Evolutionary conservation across 2,888 invertebrate species (phyloP).

Genomic region (Drosophila sordidula): DNA sequence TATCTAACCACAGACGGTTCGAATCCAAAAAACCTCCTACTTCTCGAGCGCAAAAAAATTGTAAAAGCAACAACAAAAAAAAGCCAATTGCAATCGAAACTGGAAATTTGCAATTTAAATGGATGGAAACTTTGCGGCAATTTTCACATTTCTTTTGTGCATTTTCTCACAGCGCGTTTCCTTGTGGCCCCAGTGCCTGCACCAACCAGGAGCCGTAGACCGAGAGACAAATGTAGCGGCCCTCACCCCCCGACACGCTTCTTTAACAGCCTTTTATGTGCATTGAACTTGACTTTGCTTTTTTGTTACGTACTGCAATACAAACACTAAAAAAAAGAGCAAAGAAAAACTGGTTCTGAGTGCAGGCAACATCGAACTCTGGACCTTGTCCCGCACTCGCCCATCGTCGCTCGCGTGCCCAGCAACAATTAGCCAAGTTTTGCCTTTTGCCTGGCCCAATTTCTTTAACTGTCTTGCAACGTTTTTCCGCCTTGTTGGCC

Average conservation of each 20-base stretch:
- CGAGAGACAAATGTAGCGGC: slow-evolving; percentile 1
- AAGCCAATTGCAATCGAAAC: slow-evolving; percentile 70
- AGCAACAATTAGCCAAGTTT: slow-evolving; percentile 82
- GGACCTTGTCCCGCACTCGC: not conserved
- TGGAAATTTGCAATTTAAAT: slow-evolving; percentile 78
- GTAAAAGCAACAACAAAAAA: slow-evolving; percentile 20
- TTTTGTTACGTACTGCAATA: slow-evolving; percentile 28
- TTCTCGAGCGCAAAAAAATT: slow-evolving; percentile 5
- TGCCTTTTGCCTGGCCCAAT: slow-evolving; percentile 54
- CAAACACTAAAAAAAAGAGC: slow-evolving; percentile 8
- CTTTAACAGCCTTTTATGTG: slow-evolving; percentile 54
- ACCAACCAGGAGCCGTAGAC: slow-evolving; percentile 18
- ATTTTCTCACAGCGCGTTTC: slow-evolving; percentile 38
- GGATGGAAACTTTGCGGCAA: slow-evolving; percentile 68
- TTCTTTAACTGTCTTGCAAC: slow-evolving; percentile 55
- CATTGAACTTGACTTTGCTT: slow-evolving; percentile 74
- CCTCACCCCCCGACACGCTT: not conserved
- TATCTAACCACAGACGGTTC: slow-evolving; percentile 57
- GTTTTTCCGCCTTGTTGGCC: slow-evolving; percentile 63
- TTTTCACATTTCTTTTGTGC: slow-evolving; percentile 69
- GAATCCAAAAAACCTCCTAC: slow-evolving; percentile 27
- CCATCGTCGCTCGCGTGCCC: slow-evolving; percentile 46
- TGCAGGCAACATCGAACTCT: slow-evolving; percentile 23
- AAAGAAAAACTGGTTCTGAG: slow-evolving; percentile 59
- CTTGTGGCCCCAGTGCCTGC: slow-evolving; percentile 42